Percentiles rank a stretch among this genome's conserved stretches.
These are phyloP conservation scores for Leptinotarsa juncta DNA, from an alignment of 2,888 invertebrate genomes.

Conservation along the genomic window DNA sequence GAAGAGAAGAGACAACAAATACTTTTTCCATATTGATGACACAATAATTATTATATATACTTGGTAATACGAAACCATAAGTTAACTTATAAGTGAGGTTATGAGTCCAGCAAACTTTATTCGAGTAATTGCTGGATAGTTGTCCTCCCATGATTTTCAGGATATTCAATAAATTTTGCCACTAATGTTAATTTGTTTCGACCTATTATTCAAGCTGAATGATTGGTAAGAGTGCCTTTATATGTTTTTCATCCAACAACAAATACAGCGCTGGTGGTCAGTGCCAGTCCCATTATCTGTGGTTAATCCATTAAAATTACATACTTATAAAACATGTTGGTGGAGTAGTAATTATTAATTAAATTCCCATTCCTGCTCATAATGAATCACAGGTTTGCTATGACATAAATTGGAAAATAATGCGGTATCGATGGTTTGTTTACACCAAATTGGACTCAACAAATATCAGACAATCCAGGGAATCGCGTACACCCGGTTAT, in stretches of 20 bases:
- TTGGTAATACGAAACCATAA: too few species aligned
- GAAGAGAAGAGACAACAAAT: too few species aligned
- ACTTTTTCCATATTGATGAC: too few species aligned
- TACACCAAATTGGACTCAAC: constrained; percentile 16
- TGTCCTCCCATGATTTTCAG: too few species aligned
- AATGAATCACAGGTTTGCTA: constrained; percentile 12
- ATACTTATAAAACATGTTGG: constrained; percentile 16
- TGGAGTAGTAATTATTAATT: constrained; percentile 9
- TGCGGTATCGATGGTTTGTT: constrained; percentile 14
- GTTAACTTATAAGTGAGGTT: too few species aligned
- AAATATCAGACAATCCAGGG: constrained; percentile 19
- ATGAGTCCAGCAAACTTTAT: too few species aligned
- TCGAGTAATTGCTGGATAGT: too few species aligned
- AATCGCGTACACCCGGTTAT: neutral
- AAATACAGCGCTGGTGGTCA: neutral
- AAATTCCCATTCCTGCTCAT: constrained; percentile 12
- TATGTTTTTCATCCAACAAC: constrained; percentile 5
- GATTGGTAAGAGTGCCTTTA: neutral
- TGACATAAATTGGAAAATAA: constrained; percentile 25
- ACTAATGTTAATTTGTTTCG: too few species aligned
- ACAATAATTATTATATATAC: too few species aligned
- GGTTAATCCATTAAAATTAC: constrained; percentile 13
- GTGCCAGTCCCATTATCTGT: neutral
- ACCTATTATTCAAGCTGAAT: neutral
- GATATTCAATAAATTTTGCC: too few species aligned